Evolutionary conservation across 2,113 vertebrate genomes (phyloP), one percentile per base, ranked within the genome.

Genomic region (Ictidomys tridecemlineatus): DNA sequence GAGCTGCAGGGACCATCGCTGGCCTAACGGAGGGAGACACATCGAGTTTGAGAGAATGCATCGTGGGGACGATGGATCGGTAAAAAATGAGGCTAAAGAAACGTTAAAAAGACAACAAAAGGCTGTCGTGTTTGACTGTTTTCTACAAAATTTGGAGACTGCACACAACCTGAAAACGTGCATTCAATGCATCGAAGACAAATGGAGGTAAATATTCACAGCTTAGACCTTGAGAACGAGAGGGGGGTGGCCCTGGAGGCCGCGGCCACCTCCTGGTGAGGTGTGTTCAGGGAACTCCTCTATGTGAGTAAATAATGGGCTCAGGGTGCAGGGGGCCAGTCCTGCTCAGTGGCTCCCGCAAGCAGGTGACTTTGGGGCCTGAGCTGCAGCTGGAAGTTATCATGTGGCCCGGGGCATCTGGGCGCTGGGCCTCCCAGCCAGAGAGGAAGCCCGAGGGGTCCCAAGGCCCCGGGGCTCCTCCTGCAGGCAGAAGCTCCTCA

Each of bases 371-470:
- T n/a, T 91, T 95, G 18, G 63, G 58, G 32, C 42, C 24, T 73
- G 56, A 48, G 24, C 26, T 86, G 89, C 65, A 79, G 74, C 45
- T 70, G n/a, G 67, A 96, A 78, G 80, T n/a, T 70, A 73, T 22
- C 63, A 53, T 83, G 83, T 85, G 93, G 45, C 26, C 10, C 1
- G 39, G 16, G 72, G 69, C 39, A 37, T 73, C 10, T 58, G 26
- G 2, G 1, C 0, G 0, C 69, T 63, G 80, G 77, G 32, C 30
- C 22, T 5, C 32, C 32, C 24, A 63, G n/a, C 26, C 1, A 37
- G 39, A 53, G 48, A 56, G 72, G 45, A 80, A 74, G 73, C 24
- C 56, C 30, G 37, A 34, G 51, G 32, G 69, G 42, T 3, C 24
- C 24, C 1, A 22, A 39, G 39, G 58, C 42, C 80, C 51, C 30